A percentile compares a stretch with the other conserved stretches of the same genome.
phyloP scores from a whole-genome alignment of 2,888 invertebrate species.

The Drosophila putrida region DNA sequence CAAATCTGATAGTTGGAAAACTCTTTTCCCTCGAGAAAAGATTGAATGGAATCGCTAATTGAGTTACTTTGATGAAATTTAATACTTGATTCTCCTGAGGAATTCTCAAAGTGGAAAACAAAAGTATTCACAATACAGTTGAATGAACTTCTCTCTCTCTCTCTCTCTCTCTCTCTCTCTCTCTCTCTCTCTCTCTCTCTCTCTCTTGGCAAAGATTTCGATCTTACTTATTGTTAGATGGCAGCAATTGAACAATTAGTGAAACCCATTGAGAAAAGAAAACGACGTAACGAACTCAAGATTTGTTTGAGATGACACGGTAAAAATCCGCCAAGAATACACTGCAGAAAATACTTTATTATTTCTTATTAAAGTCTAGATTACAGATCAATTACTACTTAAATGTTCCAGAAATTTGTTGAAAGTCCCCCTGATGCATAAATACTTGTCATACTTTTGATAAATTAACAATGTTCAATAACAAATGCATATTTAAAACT shows the following conservation, averaged over 20 bases:
- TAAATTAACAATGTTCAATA: too few species aligned
- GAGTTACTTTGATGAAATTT: conserved; percentile 10
- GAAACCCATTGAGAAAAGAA: conserved; percentile 11
- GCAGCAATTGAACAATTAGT: conserved; percentile 24
- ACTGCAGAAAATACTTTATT: not conserved
- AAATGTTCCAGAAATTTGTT: too few species aligned
- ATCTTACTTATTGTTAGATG: not conserved
- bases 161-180: too few species aligned
- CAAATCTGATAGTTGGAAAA: not conserved
- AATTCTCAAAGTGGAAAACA: conserved; percentile 3
- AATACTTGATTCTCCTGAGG: conserved; percentile 6
- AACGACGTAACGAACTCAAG: not conserved
- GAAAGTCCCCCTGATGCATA: too few species aligned
- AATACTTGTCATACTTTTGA: too few species aligned
- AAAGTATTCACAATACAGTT: conserved; percentile 17
- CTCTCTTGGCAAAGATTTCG: not conserved
- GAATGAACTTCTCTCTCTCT: conserved; percentile 11
- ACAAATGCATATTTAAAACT: not conserved
- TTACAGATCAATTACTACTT: too few species aligned
- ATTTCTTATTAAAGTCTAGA: too few species aligned
- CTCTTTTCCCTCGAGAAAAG: not conserved
- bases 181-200: not conserved
- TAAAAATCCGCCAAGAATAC: conserved; percentile 1
- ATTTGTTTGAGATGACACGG: not conserved
- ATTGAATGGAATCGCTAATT: conserved; percentile 14